Conservation (phyloP, 1,140 invertebrate species). For the Pogonomyrmex barbatus region DNA sequence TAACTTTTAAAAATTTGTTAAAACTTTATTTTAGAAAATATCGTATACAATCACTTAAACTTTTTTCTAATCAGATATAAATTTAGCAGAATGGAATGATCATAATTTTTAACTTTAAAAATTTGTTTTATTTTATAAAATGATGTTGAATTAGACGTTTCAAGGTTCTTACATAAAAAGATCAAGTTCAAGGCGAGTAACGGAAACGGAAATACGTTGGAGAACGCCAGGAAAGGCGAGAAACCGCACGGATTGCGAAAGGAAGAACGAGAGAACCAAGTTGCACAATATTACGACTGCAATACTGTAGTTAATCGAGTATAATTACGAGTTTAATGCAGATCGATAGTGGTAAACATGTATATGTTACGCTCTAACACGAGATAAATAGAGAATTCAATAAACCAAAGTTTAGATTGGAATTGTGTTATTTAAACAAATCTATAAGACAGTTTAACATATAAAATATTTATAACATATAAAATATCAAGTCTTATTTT, state of each 20-base stretch:
- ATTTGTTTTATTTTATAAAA: not conserved
- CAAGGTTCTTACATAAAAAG: constrained; percentile 35
- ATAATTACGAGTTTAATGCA: constrained; percentile 10
- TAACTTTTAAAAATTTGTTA: not conserved
- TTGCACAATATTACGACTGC: constrained; percentile 18
- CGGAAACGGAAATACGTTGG: constrained; percentile 60
- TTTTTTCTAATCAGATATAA: constrained; percentile 8
- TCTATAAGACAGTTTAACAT: not conserved
- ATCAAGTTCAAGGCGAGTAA: constrained; percentile 70
- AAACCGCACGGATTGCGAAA: constrained; percentile 10
- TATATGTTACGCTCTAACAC: not conserved
- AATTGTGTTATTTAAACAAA: not conserved
- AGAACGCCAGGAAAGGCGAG: not conserved
- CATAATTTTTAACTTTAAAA: not conserved
- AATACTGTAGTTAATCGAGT: not conserved
- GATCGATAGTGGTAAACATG: not conserved
- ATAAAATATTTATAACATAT: not conserved
- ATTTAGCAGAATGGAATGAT: not conserved
- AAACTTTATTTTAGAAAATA: not conserved
- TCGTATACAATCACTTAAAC: not conserved
- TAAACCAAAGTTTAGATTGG: not conserved
- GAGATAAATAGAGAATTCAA: not conserved
- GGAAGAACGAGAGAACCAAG: not conserved
- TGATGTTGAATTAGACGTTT: constrained; percentile 17
- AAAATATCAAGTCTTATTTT: not conserved